Evolutionary conservation across 2,797 vertebrate species (phyloP), one percentile per base, ranked within the genome.

Genomic region (Serranus cabrilla): DNA sequence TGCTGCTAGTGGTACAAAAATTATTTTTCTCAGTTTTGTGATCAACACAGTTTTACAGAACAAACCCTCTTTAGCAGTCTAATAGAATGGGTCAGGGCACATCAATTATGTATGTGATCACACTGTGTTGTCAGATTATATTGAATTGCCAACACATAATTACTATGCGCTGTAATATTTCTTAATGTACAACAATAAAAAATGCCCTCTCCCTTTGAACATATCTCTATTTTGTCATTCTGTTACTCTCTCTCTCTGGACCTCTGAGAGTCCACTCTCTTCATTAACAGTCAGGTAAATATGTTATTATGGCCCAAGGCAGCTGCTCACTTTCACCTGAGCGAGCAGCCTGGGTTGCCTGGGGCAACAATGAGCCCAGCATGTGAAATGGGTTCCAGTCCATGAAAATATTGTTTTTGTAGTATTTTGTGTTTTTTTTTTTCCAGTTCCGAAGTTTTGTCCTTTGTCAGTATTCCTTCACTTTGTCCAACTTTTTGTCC

Each of bases 281-380:
- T 82, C 79, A 80, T 85, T 79, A 79, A 85, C 61, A 86, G 27
- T 83, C 71, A 80, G 76, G 66, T 78, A 85, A 89, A 89, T 70
- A 62, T 74, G 73, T 86, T 76, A 49, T 81, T 45, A 63, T 81
- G 25, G 80, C 88, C 80, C 71, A 65, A 66, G 84, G 90, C 90
- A 74, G 83, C 78, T 18, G 0, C 73, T 80, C 81, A 70, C 83
- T 77, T 85, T 52, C 52, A 57, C 64, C 72, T 56, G 59, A 59
- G 56, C 58, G 4, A 68, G 70, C 62, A 80, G 78, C 68, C 55
- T 51, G 39, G 21, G 70, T 80, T 81, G 85, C 90, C 83, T 47
- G 46, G 31, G 81, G 90, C 81, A 87, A 82, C 74, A 70, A 56
- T 64, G 58, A 78, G 71, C 52, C 74, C 81, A 58, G 89, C 84